Evolutionary conservation across 1,140 invertebrate species (phyloP), one percentile per base, ranked within the genome.

Genomic region (Ylistrum balloti): DNA sequence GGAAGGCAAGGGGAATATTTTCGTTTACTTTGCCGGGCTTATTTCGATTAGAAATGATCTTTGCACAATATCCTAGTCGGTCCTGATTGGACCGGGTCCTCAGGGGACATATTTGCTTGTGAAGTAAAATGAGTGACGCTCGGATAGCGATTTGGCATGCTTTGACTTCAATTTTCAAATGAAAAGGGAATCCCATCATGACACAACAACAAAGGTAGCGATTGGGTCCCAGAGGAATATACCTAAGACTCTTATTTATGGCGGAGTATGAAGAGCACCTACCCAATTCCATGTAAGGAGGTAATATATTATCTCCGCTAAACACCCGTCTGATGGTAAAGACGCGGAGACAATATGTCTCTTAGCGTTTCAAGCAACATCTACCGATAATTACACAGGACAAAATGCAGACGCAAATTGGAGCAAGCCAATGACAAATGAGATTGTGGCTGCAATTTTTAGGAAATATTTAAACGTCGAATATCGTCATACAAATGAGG

Each of bases 111-210:
- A 74, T 74, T 74, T 74, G 56, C 56, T 74, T 74, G 56, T 74
- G 56, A 74, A 74, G 56, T 74, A 74, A 74, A 74, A 74, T 74
- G 56, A 74, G 56, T 74, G 56, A 74, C 56, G 56, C 56, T 74
- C 56, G 56, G 56, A 74, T 74, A 74, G 56, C 56, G n/a, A 74
- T 74, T 74, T 74, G n/a, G 56, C 56, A 74, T 74, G 56, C 56
- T 74, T 74, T 74, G 56, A 74, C 56, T 74, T 74, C 56, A 74
- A 74, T 74, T 74, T 74, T 74, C 56, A 74, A 74, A 74, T 74
- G 56, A 74, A 74, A 74, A 74, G 56, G n/a, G 56, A 74, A 74
- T 74, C 56, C 56, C n/a, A 74, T 74, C 56, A 74, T 74, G 56
- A 74, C 56, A 74, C 56, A 74, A 74, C 56, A 74, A 74, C 56